Conservation (phyloP, 1,140 invertebrate species). For the Oncopeltus fasciatus region DNA sequence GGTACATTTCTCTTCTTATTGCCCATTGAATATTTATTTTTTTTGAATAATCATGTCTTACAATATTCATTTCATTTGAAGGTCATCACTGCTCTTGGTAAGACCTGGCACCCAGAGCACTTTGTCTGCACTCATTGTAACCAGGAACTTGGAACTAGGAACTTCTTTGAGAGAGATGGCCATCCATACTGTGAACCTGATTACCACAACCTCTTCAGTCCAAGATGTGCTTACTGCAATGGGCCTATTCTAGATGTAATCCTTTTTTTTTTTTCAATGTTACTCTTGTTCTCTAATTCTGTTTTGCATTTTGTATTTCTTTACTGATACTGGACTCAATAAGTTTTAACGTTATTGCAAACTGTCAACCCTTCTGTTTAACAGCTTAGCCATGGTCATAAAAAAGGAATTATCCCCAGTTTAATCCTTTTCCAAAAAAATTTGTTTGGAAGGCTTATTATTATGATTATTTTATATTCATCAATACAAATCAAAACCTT, state of each 20-base stretch:
- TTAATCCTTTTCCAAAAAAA: too few relatives aligned
- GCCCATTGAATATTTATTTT: background rate
- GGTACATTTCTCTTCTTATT: slow-evolving; percentile 21
- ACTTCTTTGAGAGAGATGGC: slow-evolving; percentile 96
- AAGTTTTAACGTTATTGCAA: too few relatives aligned
- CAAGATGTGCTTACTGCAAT: slow-evolving; percentile 94
- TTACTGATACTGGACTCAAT: too few relatives aligned
- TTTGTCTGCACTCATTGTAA: slow-evolving; percentile 95
- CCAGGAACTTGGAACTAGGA: slow-evolving; percentile 88
- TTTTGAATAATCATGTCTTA: background rate
- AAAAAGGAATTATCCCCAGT: too few relatives aligned
- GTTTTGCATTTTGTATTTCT: too few relatives aligned
- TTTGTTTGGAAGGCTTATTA: too few relatives aligned
- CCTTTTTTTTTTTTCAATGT: too few relatives aligned
- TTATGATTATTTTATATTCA: too few relatives aligned
- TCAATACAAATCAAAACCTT: too few relatives aligned
- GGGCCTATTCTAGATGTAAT: slow-evolving; percentile 93
- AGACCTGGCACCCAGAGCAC: slow-evolving; percentile 99
- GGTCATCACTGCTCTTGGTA: slow-evolving; percentile 87
- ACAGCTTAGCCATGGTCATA: too few relatives aligned
- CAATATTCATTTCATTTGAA: background rate
- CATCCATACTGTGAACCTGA: slow-evolving; percentile 95
- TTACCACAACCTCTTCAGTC: slow-evolving; percentile 96
- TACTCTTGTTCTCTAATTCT: too few relatives aligned
- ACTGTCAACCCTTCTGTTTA: too few relatives aligned